Conservation (phyloP, 2,888 invertebrate genomes). For the Microctonus brassicae region DNA sequence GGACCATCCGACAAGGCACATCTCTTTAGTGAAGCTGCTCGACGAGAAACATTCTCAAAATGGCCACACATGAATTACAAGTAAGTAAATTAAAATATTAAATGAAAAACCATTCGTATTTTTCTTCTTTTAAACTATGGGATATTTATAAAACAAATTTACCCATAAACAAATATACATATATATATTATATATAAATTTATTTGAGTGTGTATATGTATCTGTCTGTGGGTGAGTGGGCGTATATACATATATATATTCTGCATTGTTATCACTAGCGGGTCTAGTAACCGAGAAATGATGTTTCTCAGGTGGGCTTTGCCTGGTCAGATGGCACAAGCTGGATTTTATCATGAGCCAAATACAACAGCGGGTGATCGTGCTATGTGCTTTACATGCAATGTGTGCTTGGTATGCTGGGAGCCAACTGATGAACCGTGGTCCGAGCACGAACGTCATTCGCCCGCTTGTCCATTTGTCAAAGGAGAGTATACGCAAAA, state of each 20-base stretch:
- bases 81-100: conserved; percentile 74
- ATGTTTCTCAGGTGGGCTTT: conserved; percentile 84
- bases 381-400: conserved; percentile 96
- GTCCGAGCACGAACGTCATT: conserved; percentile 96
- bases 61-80: conserved; percentile 99
- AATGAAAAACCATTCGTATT: conserved; percentile 13
- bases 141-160: not conserved
- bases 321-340: conserved; percentile 96
- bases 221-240: too few relatives aligned
- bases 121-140: conserved; percentile 7
- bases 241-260: not conserved
- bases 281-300: conserved; percentile 31
- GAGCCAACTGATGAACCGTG: conserved; percentile 97
- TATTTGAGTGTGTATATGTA: too few relatives aligned
- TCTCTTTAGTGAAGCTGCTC: conserved; percentile 94
- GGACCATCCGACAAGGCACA: conserved; percentile 72
- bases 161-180: conserved; percentile 13
- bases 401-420: conserved; percentile 95
- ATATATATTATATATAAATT: conserved; percentile 8
- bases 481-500: conserved; percentile 96
- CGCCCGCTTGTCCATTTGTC: conserved; percentile 93
- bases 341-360: conserved; percentile 96
- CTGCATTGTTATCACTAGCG: conserved; percentile 20
- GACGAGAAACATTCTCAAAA: conserved; percentile 90
- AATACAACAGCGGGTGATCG: conserved; percentile 91